Evolutionary conservation across 2,888 invertebrate species (phyloP).

Genomic region (Creontiades dilutus): DNA sequence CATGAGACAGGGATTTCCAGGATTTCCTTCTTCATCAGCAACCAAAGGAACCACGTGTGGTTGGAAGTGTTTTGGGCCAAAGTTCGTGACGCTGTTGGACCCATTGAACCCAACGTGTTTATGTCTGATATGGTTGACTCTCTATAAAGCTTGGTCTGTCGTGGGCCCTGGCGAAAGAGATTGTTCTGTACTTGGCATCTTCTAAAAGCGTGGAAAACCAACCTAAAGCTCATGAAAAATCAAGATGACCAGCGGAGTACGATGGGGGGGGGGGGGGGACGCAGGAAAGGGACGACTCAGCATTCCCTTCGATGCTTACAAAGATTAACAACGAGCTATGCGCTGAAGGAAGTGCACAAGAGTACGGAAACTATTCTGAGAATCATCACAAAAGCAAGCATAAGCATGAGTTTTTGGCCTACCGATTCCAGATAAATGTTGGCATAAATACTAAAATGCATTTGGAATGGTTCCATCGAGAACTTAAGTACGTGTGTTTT

Average conservation of each 20-base stretch:
- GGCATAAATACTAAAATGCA: too few species aligned
- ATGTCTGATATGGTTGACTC: slow-evolving; percentile 72
- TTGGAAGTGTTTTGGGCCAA: slow-evolving; percentile 50
- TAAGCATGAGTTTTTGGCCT: slow-evolving; percentile 28
- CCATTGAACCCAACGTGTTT: slow-evolving; percentile 73
- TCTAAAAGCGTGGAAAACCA: slow-evolving; percentile 70
- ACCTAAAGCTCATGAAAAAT: too few species aligned
- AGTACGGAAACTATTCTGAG: slow-evolving; percentile 21
- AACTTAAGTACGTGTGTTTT: slow-evolving; percentile 18
- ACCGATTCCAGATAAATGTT: slow-evolving; percentile 38
- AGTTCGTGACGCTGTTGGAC: slow-evolving; percentile 26
- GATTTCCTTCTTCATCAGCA: slow-evolving; percentile 75
- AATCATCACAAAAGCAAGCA: background rate
- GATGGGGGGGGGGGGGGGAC: background rate
- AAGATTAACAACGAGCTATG: background rate
- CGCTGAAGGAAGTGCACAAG: background rate
- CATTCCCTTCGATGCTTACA: slow-evolving; percentile 7
- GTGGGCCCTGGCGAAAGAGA: slow-evolving; percentile 44
- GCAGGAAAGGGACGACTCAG: background rate
- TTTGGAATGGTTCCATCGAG: slow-evolving; percentile 38
- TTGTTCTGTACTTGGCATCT: slow-evolving; percentile 75
- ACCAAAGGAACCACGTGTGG: background rate
- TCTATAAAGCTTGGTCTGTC: slow-evolving; percentile 71
- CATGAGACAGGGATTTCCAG: slow-evolving; percentile 75
- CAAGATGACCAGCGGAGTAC: background rate